Conservation (phyloP, 2,888 invertebrate genomes). For the Phortica magna region DNA sequence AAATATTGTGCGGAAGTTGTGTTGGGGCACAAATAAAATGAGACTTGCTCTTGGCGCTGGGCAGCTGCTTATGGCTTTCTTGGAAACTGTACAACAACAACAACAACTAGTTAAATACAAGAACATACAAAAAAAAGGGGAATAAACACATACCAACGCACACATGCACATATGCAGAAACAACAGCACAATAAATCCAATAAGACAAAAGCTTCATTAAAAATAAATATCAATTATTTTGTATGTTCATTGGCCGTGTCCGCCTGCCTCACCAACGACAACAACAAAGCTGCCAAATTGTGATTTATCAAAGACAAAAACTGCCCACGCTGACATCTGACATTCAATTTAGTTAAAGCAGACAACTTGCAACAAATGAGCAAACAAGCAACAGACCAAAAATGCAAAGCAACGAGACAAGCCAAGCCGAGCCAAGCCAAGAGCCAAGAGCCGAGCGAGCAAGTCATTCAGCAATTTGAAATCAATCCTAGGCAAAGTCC, state of each 20-base stretch:
- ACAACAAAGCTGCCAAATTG: slow-evolving; percentile 27
- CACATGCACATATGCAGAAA: slow-evolving; percentile 29
- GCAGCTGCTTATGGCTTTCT: background rate
- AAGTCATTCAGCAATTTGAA: background rate
- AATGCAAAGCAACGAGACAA: background rate
- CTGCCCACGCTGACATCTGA: slow-evolving; percentile 67
- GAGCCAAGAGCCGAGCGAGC: slow-evolving; percentile 2
- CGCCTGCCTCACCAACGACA: background rate
- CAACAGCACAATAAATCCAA: slow-evolving; percentile 30
- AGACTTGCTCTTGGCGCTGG: slow-evolving; percentile 11
- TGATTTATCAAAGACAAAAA: slow-evolving; percentile 49
- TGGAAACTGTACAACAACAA: background rate
- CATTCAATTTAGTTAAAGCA: slow-evolving; percentile 60
- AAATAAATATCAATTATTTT: slow-evolving; percentile 49
- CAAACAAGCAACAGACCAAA: slow-evolving; percentile 30
- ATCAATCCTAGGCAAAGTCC: slow-evolving; percentile 11
- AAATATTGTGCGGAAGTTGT: slow-evolving; percentile 21
- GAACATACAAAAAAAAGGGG: background rate
- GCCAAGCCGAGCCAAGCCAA: slow-evolving; percentile 15
- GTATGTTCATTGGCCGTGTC: background rate
- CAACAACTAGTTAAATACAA: background rate
- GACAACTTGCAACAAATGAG: slow-evolving; percentile 57
- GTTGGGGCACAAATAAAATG: slow-evolving; percentile 9
- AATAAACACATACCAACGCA: background rate
- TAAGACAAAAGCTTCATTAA: slow-evolving; percentile 56